Evolutionary conservation across 1,140 invertebrate genomes (phyloP).

Genomic region (Cydia pomonella): DNA sequence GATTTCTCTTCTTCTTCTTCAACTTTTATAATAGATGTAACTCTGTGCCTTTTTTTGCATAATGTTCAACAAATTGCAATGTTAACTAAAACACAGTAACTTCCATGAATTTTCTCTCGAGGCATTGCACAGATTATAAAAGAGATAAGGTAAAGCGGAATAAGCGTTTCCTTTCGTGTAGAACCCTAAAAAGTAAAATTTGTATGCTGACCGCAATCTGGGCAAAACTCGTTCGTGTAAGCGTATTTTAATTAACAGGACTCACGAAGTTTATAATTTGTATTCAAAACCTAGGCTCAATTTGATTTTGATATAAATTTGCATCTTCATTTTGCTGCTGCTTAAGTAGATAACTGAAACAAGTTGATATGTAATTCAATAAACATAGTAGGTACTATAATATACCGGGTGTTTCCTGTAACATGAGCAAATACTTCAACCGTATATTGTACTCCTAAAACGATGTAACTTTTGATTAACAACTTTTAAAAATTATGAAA

Average conservation of each 20-base stretch:
- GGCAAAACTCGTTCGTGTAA: conserved; percentile 9
- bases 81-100: not conserved
- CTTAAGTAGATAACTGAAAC: not conserved
- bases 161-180: conserved; percentile 16
- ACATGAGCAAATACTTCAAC: too few species aligned
- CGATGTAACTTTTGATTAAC: too few species aligned
- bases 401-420: too few species aligned
- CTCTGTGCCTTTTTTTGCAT: too few species aligned
- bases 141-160: not conserved
- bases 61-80: too few species aligned
- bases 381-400: too few species aligned
- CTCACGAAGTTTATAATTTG: conserved; percentile 10
- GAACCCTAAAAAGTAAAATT: conserved; percentile 19
- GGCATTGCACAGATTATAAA: conserved; percentile 11
- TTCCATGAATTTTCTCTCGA: not conserved
- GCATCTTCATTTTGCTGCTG: not conserved
- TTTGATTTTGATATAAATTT: not conserved
- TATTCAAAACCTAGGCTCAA: not conserved
- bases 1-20: too few species aligned
- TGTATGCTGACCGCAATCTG: conserved; percentile 15
- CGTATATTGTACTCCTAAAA: too few species aligned
- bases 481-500: too few species aligned
- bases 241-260: conserved; percentile 25
- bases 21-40: too few species aligned
- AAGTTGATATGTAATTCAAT: not conserved